Evolutionary conservation across 2,113 vertebrate genomes (phyloP).

Genomic region (Pangasianodon gigas): DNA sequence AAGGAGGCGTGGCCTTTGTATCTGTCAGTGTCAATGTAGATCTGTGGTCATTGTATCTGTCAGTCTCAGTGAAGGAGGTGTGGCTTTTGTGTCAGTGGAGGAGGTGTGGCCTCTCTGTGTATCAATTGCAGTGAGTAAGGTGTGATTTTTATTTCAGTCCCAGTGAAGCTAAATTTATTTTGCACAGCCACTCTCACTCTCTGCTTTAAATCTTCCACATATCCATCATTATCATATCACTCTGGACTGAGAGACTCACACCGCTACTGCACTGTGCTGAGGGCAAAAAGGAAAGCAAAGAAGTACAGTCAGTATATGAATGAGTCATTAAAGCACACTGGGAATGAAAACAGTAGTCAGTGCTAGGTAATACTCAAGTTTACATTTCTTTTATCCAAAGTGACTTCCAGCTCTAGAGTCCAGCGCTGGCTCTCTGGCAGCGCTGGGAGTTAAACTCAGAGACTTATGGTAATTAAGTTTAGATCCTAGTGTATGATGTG

Average conservation of each 20-base stretch:
- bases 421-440: neutral
- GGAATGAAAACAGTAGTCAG: neutral
- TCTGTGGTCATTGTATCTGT: neutral
- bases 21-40: neutral
- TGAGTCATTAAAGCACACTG: neutral
- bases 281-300: neutral
- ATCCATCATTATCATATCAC: neutral
- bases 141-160: neutral
- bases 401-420: neutral
- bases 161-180: neutral
- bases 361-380: neutral
- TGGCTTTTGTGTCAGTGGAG: neutral
- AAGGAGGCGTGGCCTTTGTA: neutral
- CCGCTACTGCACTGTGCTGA: neutral
- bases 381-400: neutral
- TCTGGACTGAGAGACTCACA: neutral
- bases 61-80: neutral
- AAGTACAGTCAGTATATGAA: neutral
- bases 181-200: no score
- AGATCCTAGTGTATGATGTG: neutral
- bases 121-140: neutral
- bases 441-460: neutral
- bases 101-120: neutral
- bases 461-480: neutral
- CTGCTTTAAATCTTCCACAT: neutral